Base-by-base conservation (phyloP, 1,140 invertebrate species). In the Diploscapter pachys region DNA sequence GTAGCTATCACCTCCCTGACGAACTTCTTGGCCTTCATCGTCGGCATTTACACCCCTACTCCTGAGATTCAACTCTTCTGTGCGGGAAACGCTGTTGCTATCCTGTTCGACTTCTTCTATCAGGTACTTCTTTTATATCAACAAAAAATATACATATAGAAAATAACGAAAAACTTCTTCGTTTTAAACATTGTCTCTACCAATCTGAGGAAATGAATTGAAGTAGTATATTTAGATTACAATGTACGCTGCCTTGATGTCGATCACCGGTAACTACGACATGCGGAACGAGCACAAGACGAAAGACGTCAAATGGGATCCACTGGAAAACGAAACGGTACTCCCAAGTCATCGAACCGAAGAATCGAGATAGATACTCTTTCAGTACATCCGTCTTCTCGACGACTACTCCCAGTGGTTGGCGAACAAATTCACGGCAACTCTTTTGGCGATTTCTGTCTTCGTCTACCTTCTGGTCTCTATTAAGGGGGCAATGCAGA, bases 41-140 rank as follows among this genome's bases (percentile, higher is more conserved):
- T 82, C 51, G 81, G 81, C 59, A 80, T 80, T 48, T 82, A 83
- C 67, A 71, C 81, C 4, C 81, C 81, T 50, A 82, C 81, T n/a
- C 81, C 81, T 53, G 81, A 82, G 68, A 82, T 82, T 55, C 78
- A 80, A 66, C 65, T 80, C 5, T 80, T 80, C 72, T 80, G 80
- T 73, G 61, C 75, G 61, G 82, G 80, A 72, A 82, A 82, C 75
- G 78, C 78, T 11, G 63, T 80, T 11, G 81, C 81, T 9, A 81
- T 82, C 48, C 66, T 80, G 51, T 61, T 81, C 64, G 81, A 82
- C 64, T 82, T 78, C 69, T 65, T 82, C 59, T 82, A 79, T 72
- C 81, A 81, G 63, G 51, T 73, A 5, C 8, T 9, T n/a, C 2
- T 49, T 65, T 31, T 31, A 59, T 59, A 59, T 11, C 11, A 59